These are phyloP conservation scores for Cyclura pinguis DNA, from an alignment of 2,797 vertebrate species.

Conservation along the genomic window DNA sequence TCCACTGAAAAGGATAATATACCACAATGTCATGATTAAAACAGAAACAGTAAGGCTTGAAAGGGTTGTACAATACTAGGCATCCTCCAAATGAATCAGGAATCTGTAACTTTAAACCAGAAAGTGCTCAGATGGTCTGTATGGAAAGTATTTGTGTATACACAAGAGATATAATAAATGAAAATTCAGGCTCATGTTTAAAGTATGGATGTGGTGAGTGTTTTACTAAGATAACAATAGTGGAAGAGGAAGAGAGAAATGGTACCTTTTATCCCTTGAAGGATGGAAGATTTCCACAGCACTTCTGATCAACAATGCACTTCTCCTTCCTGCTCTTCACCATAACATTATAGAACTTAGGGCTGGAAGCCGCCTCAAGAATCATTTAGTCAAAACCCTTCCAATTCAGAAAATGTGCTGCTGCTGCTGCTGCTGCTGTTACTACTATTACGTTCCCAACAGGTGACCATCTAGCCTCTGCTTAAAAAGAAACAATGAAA, in stretches of 20 bases:
- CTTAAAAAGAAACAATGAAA: too few species aligned
- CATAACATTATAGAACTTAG: too few species aligned
- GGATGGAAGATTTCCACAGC: not conserved
- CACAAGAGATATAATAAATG: not conserved
- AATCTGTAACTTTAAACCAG: not conserved
- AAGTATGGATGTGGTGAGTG: not conserved
- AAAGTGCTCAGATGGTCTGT: not conserved
- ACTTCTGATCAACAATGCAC: not conserved
- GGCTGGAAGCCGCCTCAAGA: too few species aligned
- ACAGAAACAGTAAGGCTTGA: not conserved
- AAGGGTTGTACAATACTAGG: not conserved
- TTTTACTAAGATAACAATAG: not conserved
- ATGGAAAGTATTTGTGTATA: not conserved
- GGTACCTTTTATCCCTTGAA: not conserved
- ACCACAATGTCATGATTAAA: slow-evolving; percentile 45
- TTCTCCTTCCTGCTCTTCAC: not conserved
- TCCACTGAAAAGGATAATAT: slow-evolving; percentile 47
- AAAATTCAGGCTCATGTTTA: not conserved
- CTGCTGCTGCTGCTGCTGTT: too few species aligned
- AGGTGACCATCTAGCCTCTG: too few species aligned
- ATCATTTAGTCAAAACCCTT: too few species aligned
- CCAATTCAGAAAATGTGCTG: too few species aligned
- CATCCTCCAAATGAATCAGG: not conserved
- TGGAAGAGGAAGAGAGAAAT: not conserved
- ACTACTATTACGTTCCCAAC: too few species aligned